Base-by-base conservation (phyloP, 2,888 invertebrate species). In the Argynnis bischoffii region DNA sequence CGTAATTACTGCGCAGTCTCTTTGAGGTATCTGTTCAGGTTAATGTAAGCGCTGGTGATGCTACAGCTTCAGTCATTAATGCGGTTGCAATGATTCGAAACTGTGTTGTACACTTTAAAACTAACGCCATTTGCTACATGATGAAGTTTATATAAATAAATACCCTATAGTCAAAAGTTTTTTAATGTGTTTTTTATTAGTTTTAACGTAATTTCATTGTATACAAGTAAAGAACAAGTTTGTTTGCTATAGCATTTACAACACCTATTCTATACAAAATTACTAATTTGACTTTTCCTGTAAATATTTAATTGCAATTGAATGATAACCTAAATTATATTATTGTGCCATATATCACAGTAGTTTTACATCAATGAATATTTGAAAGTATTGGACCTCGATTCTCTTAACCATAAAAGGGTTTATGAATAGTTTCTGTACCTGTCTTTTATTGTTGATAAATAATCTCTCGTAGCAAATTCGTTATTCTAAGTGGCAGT, bases 1-100 rank as follows among this genome's bases (percentile, higher is more conserved):
- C 54, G 68, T 72, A 73, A 75, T 71, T 73, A 73, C 73, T 70
- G 68, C 69, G 56, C 70, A 71, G 72, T 70, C 73, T 74, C 71
- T 71, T 71, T 71, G 71, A 71, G 71, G 64, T 69, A 66, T 64
- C 55, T 64, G 65, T 65, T 61, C 55, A 46, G 64, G 71, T 69
- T 69, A 69, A 69, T 71, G 64, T 64, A 64, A 56, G 63, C 60
- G 61, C 50, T 66, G 55, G 65, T 54, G 59, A 55, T 66, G 60
- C 41, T 61, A 55, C 55, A 60, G 55, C 59, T 60, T 60, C 66
- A 55, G 55, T 61, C 61, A 48, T 55, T 61, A 66, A 35, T 35
- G 55, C 53, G 65, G 31, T 50, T 48, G n/a, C 18, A 48, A 60
- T 41, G 59, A 48, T 47, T 55, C 16, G 41, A 35, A 61, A 14